Conservation (phyloP, 2,113 vertebrate genomes). For the Gallinago undulata region DNA sequence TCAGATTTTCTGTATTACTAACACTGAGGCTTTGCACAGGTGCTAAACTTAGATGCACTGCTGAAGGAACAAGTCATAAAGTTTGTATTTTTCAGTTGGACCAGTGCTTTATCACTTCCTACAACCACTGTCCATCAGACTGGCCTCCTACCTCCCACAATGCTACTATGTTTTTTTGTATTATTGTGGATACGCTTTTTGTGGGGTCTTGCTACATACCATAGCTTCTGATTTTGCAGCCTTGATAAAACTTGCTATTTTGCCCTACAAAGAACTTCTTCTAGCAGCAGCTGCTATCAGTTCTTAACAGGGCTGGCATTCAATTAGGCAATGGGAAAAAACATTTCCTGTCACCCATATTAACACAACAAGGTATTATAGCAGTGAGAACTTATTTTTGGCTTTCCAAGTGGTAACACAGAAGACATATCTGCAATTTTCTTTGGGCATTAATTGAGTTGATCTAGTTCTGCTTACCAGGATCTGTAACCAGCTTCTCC, state of each 20-base stretch:
- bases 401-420: background rate
- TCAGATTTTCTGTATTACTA: constrained; percentile 11
- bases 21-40: background rate
- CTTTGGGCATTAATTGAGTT: background rate
- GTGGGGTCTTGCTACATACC: background rate
- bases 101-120: background rate
- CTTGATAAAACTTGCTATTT: background rate
- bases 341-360: background rate
- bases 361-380: background rate
- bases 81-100: background rate
- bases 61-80: background rate
- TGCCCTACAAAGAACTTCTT: background rate
- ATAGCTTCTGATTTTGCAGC: background rate
- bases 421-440: background rate
- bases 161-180: background rate
- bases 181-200: background rate
- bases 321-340: background rate
- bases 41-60: background rate
- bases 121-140: background rate
- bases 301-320: background rate
- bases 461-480: background rate
- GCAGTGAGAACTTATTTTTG: background rate
- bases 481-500: background rate
- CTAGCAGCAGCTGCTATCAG: background rate
- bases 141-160: background rate